A percentile compares a stretch with the other conserved stretches of the same genome.
Conservation (phyloP, 2,797 vertebrate genomes). For the Dermochelys coriacea region DNA sequence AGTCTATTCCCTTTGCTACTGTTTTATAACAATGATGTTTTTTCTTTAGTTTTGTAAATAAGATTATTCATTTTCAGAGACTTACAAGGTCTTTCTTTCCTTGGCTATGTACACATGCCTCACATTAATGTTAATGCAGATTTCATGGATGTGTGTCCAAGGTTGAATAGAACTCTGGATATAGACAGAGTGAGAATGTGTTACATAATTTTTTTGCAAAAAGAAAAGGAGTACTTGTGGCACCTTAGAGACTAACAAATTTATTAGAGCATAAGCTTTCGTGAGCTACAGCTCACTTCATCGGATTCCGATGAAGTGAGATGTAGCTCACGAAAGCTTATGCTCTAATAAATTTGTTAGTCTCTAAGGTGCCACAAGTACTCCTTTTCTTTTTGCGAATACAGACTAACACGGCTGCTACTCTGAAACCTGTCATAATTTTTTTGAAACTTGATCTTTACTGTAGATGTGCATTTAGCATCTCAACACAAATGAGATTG, state of each 20-base stretch:
- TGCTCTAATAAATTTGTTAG: no score
- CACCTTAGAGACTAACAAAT: no score
- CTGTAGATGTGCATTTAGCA: neutral
- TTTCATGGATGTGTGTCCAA: neutral
- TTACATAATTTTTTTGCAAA: neutral
- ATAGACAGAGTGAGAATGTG: neutral
- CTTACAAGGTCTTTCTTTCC: conserved; percentile 9
- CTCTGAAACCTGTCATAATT: no score
- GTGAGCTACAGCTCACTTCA: no score
- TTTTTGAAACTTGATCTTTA: conserved; percentile 5
- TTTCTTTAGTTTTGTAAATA: conserved; percentile 32
- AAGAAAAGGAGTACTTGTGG: no score
- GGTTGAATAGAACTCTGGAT: neutral
- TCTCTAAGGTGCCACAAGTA: no score
- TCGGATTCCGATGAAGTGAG: no score
- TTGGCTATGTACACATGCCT: neutral
- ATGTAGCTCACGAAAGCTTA: no score
- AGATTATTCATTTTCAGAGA: neutral
- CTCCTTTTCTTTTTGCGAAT: no score
- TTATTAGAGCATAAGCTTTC: no score
- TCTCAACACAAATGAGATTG: neutral
- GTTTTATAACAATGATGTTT: neutral
- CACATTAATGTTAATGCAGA: neutral
- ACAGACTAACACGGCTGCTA: no score
- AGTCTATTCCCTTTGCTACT: neutral